These are phyloP conservation scores for Mesodorylaimus sp. DNA, from an alignment of 2,888 invertebrate species.

Conservation along the genomic window DNA sequence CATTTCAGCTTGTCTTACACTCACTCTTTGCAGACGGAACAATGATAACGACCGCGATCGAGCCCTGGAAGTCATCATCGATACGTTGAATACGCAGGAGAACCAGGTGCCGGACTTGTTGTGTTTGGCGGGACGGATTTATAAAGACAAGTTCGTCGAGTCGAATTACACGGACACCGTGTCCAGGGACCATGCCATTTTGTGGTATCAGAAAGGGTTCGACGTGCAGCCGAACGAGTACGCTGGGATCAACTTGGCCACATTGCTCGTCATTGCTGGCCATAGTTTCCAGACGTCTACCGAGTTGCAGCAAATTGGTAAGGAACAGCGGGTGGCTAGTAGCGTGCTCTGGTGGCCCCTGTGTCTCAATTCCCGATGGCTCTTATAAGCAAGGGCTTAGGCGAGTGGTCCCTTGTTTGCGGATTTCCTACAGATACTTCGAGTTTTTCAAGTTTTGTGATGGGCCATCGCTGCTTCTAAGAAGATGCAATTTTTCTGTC, in stretches of 20 bases:
- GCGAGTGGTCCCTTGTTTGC: neutral
- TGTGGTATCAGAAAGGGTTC: slow-evolving; percentile 60
- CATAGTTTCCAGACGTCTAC: slow-evolving; percentile 57
- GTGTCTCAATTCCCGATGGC: neutral
- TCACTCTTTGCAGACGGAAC: slow-evolving; percentile 49
- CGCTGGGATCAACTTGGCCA: slow-evolving; percentile 94
- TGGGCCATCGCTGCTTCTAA: neutral
- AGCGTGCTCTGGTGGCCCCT: neutral
- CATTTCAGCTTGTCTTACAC: too few relatives aligned
- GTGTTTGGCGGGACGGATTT: slow-evolving; percentile 89
- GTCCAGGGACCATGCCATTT: slow-evolving; percentile 73
- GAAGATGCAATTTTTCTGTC: neutral
- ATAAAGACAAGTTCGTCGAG: slow-evolving; percentile 74
- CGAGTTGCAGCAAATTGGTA: slow-evolving; percentile 43
- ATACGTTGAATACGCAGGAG: slow-evolving; percentile 65
- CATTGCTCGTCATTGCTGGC: slow-evolving; percentile 82
- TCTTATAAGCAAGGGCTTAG: too few relatives aligned
- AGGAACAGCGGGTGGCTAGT: too few relatives aligned
- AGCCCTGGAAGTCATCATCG: slow-evolving; percentile 71
- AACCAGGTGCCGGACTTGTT: slow-evolving; percentile 91
- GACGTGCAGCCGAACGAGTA: slow-evolving; percentile 97
- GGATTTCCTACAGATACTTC: neutral
- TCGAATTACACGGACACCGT: slow-evolving; percentile 71
- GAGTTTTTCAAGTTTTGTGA: neutral
- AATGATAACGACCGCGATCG: slow-evolving; percentile 80